A percentile compares a stretch with the other conserved stretches of the same genome.
Conservation (phyloP, 2,113 vertebrate genomes). For the Heterotilapia buettikoferi region DNA sequence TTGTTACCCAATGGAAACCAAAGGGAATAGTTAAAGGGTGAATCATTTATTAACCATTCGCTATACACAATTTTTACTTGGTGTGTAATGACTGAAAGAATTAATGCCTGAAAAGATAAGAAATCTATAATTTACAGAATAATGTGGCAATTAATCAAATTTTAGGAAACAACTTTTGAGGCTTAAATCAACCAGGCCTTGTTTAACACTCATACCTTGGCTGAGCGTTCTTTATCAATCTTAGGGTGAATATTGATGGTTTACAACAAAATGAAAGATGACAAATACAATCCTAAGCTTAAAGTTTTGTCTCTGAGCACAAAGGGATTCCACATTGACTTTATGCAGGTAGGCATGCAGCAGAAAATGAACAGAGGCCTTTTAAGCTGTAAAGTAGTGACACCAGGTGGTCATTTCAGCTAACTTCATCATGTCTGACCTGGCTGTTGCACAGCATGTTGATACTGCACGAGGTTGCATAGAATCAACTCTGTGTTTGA, state of each 20-base stretch:
- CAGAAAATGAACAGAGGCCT: not conserved
- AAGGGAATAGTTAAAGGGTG: not conserved
- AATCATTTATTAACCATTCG: not conserved
- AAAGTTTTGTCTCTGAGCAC: not conserved
- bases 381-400: conserved; percentile 9
- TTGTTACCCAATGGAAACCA: not conserved
- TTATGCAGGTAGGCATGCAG: not conserved
- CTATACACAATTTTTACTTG: not conserved
- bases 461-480: not conserved
- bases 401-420: conserved; percentile 16
- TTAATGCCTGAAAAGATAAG: not conserved
- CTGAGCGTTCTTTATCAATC: not conserved
- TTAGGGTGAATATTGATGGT: not conserved
- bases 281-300: not conserved
- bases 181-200: not conserved
- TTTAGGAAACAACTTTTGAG: not conserved
- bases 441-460: not conserved
- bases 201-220: not conserved
- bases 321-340: not conserved
- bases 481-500: not conserved
- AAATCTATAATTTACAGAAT: not conserved
- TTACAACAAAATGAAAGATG: not conserved
- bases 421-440: not conserved
- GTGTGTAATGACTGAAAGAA: not conserved
- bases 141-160: not conserved